Percentiles rank a stretch among this genome's conserved stretches.
These are phyloP conservation scores for Chelmon rostratus DNA, from an alignment of 2,797 vertebrate genomes.

Conservation along the genomic window DNA sequence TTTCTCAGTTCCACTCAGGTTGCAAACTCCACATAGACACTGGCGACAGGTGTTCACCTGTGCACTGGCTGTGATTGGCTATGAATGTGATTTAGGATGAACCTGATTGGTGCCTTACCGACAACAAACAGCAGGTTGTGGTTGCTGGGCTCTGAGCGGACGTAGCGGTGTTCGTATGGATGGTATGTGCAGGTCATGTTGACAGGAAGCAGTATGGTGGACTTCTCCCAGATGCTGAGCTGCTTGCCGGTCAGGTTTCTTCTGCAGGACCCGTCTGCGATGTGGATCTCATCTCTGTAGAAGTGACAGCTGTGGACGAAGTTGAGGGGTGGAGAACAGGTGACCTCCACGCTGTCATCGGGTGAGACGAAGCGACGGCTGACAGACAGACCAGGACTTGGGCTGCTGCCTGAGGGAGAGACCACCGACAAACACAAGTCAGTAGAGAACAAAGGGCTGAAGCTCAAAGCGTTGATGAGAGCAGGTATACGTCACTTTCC, in stretches of 20 bases:
- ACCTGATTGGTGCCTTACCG: constrained; percentile 10
- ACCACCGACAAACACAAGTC: not conserved
- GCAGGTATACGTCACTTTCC: too few species aligned
- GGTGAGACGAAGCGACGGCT: not conserved
- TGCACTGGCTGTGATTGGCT: too few species aligned
- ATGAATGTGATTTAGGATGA: too few species aligned
- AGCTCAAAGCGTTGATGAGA: not conserved
- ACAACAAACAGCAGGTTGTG: constrained; percentile 6
- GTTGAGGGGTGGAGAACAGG: not conserved
- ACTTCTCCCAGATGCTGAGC: not conserved
- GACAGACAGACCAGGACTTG: constrained; percentile 7
- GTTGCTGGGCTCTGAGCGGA: constrained; percentile 32
- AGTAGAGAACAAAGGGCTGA: too few species aligned
- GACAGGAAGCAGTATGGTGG: constrained; percentile 1
- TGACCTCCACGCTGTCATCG: not conserved
- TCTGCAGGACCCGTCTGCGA: not conserved
- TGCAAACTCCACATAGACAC: too few species aligned
- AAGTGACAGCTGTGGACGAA: not conserved
- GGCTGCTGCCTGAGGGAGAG: constrained; percentile 22
- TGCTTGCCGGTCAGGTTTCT: constrained; percentile 4
- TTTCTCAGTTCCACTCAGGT: too few species aligned
- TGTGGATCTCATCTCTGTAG: not conserved
- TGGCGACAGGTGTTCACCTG: too few species aligned
- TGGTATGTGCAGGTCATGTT: constrained; percentile 37
- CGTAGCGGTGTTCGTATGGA: rapidly evolving